A percentile compares a stretch with the other conserved stretches of the same genome.
phyloP scores from a whole-genome alignment of 2,888 invertebrate species.

The Aporophyla lueneburgensis region DNA sequence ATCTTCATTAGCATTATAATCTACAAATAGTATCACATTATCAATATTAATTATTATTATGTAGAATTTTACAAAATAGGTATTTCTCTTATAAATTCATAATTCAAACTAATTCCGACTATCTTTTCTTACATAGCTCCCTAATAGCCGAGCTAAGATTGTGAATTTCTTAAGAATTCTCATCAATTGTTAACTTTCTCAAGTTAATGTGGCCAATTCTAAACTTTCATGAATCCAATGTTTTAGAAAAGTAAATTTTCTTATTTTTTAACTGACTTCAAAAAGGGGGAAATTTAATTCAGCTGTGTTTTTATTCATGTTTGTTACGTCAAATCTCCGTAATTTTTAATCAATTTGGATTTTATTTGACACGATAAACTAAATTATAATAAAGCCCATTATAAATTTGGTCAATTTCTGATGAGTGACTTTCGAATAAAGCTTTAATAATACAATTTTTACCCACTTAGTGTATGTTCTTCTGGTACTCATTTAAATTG shows the following conservation, averaged over 20 bases:
- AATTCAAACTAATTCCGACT: not conserved
- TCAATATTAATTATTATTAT: not conserved
- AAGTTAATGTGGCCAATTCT: not conserved
- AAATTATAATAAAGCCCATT: too few species aligned
- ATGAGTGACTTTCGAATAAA: not conserved
- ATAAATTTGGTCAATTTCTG: too few species aligned
- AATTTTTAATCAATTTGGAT: too few species aligned
- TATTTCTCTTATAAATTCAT: not conserved
- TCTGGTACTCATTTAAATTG: too few species aligned
- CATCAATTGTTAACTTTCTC: not conserved
- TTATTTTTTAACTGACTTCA: not conserved
- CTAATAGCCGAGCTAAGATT: not conserved
- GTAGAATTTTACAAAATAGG: not conserved
- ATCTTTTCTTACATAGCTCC: not conserved
- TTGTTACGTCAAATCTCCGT: too few species aligned
- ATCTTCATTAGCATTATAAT: not conserved
- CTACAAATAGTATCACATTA: not conserved
- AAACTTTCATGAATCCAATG: not conserved
- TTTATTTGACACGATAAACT: too few species aligned
- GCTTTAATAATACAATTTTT: too few species aligned
- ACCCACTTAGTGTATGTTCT: too few species aligned
- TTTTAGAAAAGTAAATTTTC: not conserved
- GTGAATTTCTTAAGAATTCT: not conserved
- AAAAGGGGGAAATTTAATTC: too few species aligned
- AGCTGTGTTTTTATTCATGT: too few species aligned